Evolutionary conservation across 2,888 invertebrate genomes (phyloP).

Genomic region (Spilosoma lubricipeda): DNA sequence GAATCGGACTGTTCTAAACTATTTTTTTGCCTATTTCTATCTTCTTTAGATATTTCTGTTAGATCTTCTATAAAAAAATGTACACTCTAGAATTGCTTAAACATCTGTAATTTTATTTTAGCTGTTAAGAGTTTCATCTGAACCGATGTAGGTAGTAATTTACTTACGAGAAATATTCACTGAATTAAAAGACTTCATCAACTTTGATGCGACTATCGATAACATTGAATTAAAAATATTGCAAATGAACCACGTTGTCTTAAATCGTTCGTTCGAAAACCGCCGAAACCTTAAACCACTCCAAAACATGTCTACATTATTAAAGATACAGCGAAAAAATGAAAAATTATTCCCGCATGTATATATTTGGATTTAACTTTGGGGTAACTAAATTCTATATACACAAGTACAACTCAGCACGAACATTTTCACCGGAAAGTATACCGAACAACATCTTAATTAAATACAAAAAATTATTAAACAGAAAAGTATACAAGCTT

Average conservation of each 20-base stretch:
- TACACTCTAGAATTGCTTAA: background rate
- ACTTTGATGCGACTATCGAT: background rate
- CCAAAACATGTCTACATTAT: conserved; percentile 65
- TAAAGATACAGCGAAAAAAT: conserved; percentile 63
- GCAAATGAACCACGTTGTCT: background rate
- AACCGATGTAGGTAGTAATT: background rate
- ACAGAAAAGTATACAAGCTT: conserved; percentile 76
- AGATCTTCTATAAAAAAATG: background rate
- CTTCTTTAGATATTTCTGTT: background rate
- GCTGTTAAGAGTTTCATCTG: background rate
- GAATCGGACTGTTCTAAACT: background rate
- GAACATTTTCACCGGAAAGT: conserved; percentile 43
- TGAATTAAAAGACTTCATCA: background rate
- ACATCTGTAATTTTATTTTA: background rate
- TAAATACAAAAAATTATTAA: conserved; percentile 67
- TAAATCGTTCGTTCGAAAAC: conserved; percentile 64
- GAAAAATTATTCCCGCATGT: conserved; percentile 67
- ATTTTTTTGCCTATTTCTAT: background rate
- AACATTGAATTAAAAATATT: background rate
- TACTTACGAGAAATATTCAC: background rate
- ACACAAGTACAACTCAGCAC: conserved; percentile 72
- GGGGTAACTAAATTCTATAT: conserved; percentile 82
- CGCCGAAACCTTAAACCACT: conserved; percentile 58
- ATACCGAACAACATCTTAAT: conserved; percentile 48
- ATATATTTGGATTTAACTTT: conserved; percentile 82